Conservation (phyloP, 2,113 vertebrate species). For the Pandion haliaetus region DNA sequence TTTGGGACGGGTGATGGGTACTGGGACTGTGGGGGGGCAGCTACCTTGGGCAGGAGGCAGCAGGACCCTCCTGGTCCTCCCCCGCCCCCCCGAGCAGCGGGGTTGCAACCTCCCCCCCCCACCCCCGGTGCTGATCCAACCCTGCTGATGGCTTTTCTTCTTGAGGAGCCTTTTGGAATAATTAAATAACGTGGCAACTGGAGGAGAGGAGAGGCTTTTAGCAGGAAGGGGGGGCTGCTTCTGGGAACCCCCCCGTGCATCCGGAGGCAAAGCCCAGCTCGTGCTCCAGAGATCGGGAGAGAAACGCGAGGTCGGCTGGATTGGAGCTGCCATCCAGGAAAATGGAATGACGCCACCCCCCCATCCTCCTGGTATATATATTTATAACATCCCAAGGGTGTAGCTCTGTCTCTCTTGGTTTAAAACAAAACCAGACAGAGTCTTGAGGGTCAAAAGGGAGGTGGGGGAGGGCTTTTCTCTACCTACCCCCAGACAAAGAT, state of each 20-base stretch:
- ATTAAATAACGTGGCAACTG: background rate
- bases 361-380: background rate
- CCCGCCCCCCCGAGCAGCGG: too few relatives aligned
- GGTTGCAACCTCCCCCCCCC: background rate
- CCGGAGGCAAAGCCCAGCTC: background rate
- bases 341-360: background rate
- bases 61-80: background rate
- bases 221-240: background rate
- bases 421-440: slow-evolving; percentile 50
- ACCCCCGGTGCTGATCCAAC: background rate
- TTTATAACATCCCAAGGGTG: slow-evolving; percentile 11
- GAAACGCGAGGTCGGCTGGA: accelerated
- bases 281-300: too few relatives aligned
- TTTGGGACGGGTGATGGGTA: background rate
- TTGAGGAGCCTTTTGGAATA: background rate
- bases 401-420: slow-evolving; percentile 15
- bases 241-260: background rate
- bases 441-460: slow-evolving; percentile 38
- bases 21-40: background rate
- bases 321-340: background rate
- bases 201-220: background rate
- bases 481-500: slow-evolving; percentile 52
- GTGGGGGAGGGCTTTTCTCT: slow-evolving; percentile 12
- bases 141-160: background rate
- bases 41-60: background rate